These are phyloP conservation scores for Trochalopteron elliotii DNA, from an alignment of 2,113 vertebrate genomes.

Conservation along the genomic window DNA sequence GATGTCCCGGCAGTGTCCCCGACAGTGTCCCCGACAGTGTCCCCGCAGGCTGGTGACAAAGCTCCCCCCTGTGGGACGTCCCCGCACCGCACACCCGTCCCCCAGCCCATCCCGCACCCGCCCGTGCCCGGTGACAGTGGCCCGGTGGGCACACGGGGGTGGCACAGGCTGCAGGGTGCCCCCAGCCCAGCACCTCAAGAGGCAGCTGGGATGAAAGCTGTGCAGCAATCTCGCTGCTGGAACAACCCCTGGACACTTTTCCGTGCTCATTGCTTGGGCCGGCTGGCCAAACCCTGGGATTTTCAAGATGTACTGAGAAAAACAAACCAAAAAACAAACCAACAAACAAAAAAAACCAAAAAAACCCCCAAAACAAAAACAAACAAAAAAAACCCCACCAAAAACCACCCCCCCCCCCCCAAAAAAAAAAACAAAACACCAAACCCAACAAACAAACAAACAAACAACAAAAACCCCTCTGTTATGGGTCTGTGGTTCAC, in stretches of 20 bases:
- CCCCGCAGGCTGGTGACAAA: not conserved
- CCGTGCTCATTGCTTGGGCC: fast-evolving
- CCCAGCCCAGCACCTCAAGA: fast-evolving
- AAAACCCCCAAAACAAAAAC: not conserved
- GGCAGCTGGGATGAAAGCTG: not conserved
- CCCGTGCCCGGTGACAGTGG: not conserved
- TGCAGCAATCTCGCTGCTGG: fast-evolving
- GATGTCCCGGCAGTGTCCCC: not conserved
- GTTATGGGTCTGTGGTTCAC: not conserved
- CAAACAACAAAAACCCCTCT: fast-evolving
- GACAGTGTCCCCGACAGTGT: not conserved
- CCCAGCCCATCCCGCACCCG: not conserved
- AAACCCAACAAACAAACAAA: no score
- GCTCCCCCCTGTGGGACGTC: constrained; percentile 53
- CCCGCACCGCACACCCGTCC: not conserved
- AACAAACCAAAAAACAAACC: not conserved
- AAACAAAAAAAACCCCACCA: fast-evolving
- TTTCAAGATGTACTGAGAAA: not conserved
- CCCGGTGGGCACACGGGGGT: not conserved
- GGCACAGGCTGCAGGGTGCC: not conserved
- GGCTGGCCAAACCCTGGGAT: not conserved
- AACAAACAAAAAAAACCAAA: no score
- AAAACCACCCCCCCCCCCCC: no score
- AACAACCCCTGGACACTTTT: fast-evolving
- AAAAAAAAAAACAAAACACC: no score